phyloP scores from a whole-genome alignment of 2,797 vertebrate genomes.

The Neopelma chrysocephalum region DNA sequence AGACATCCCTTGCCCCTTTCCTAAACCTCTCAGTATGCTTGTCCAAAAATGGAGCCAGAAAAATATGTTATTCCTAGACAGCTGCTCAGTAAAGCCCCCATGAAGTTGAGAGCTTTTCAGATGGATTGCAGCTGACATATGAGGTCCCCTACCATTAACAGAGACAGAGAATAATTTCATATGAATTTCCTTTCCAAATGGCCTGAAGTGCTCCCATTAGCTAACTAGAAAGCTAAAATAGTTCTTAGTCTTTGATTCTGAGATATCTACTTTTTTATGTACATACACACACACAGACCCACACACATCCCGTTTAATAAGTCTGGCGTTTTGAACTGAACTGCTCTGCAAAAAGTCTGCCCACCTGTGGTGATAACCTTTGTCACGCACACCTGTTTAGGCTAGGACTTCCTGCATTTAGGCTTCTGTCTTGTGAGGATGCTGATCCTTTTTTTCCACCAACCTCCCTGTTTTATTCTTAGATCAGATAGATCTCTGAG shows the following conservation, averaged over 20 bases:
- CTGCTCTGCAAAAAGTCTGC: not conserved
- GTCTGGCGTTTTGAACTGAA: not conserved
- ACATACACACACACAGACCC: not conserved
- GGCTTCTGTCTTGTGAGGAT: not conserved
- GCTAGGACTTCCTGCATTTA: not conserved
- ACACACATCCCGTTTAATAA: not conserved
- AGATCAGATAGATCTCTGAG: not conserved
- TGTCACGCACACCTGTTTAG: not conserved
- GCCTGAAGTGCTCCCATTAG: not conserved
- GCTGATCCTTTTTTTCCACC: not conserved
- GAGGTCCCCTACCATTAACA: not conserved
- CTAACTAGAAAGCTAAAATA: not conserved
- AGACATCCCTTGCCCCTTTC: not conserved
- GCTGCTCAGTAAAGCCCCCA: not conserved
- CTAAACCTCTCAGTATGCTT: not conserved
- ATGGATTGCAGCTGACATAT: not conserved
- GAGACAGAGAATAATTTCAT: not conserved
- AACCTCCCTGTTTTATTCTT: not conserved
- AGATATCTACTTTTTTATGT: not conserved
- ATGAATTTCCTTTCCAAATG: constrained; percentile 2
- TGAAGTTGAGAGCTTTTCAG: not conserved
- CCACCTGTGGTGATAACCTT: not conserved
- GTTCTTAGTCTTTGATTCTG: not conserved
- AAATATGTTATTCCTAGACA: not conserved
- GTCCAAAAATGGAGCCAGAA: not conserved